A percentile compares a stretch with the other conserved stretches of the same genome.
Conservation (phyloP, 1,140 invertebrate species). For the Microplitis demolitor region DNA sequence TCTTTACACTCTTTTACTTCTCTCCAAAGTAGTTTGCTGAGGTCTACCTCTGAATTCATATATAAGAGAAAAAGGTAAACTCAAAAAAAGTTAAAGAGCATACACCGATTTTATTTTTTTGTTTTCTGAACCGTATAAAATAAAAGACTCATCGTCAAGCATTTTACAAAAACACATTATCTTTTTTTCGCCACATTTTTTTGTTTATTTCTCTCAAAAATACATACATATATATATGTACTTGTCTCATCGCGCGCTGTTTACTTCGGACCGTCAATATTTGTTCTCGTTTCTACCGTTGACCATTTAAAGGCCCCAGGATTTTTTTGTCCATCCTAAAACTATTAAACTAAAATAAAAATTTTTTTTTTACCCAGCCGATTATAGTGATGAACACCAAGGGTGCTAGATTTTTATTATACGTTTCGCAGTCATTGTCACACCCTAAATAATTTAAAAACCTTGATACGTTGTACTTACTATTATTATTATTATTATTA, state of each 20-base stretch:
- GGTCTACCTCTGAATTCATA: background rate
- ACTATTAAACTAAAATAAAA: no score
- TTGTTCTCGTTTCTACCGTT: conserved; percentile 3
- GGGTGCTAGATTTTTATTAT: background rate
- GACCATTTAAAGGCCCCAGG: background rate
- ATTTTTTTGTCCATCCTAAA: background rate
- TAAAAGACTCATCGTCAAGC: no score
- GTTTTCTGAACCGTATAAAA: no score
- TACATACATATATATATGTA: background rate
- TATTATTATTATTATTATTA: no score
- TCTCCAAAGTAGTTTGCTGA: background rate
- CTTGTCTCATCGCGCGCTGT: background rate
- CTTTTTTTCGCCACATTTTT: background rate
- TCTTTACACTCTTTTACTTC: background rate
- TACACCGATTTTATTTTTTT: no score
- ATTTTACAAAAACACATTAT: no score
- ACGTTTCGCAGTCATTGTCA: background rate
- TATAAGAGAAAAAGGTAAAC: background rate
- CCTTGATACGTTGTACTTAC: background rate
- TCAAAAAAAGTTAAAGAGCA: background rate
- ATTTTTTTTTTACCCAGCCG: background rate
- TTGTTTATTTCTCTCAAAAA: background rate
- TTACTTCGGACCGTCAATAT: conserved; percentile 14
- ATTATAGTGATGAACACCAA: background rate
- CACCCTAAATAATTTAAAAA: conserved; percentile 5